A percentile compares a stretch with the other conserved stretches of the same genome.
phyloP scores from a whole-genome alignment of 2,888 invertebrate genomes.

The Calliscelio sp. region DNA sequence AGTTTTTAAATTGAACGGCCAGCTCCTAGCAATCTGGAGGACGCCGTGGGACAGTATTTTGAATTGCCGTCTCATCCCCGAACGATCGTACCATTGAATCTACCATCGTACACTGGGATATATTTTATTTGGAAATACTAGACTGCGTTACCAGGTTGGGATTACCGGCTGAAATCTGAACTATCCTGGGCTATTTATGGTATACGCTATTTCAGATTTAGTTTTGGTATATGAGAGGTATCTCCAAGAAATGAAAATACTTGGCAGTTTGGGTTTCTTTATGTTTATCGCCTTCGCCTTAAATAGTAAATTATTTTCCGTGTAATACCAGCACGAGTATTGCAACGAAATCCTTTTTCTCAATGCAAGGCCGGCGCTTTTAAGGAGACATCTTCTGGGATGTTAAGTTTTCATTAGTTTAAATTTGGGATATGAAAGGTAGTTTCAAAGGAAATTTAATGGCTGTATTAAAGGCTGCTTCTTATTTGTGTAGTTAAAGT shows the following conservation, averaged over 20 bases:
- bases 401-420: too few relatives aligned
- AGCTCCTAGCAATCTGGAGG: slow-evolving; percentile 5
- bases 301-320: slow-evolving; percentile 4
- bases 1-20: slow-evolving; percentile 32
- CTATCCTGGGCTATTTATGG: background rate
- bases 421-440: too few relatives aligned
- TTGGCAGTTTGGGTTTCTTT: background rate
- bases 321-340: background rate
- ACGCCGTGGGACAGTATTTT: slow-evolving; percentile 27
- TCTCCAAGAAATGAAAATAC: background rate
- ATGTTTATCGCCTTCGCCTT: background rate
- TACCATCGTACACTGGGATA: background rate
- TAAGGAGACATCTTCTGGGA: too few relatives aligned
- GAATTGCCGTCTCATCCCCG: background rate
- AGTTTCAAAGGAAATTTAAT: too few relatives aligned
- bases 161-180: background rate
- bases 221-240: background rate
- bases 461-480: too few relatives aligned
- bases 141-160: background rate
- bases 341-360: background rate
- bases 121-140: slow-evolving; percentile 16
- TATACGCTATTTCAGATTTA: background rate
- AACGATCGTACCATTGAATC: slow-evolving; percentile 23
- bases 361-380: too few relatives aligned
- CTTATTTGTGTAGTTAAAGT: too few relatives aligned